Conservation (phyloP, 2,797 vertebrate genomes). For the Rhadinocentrus ornatus region DNA sequence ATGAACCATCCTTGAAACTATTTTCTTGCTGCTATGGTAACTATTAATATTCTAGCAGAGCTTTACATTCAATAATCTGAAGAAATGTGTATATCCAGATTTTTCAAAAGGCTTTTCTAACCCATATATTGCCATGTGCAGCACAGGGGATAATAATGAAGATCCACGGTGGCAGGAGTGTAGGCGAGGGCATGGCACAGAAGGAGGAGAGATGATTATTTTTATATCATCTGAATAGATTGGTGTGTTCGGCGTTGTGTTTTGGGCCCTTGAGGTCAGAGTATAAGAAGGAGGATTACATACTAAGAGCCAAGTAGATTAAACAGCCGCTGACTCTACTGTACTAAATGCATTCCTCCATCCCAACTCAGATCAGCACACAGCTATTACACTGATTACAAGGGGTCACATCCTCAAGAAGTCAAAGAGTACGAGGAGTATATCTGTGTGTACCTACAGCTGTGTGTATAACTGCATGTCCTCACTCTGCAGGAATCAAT, state of each 20-base stretch:
- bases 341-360: conserved; percentile 49
- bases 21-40: conserved; percentile 36
- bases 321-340: conserved; percentile 53
- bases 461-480: neutral
- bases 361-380: conserved; percentile 33
- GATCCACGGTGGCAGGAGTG: conserved; percentile 60
- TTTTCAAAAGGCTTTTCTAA: neutral
- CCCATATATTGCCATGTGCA: conserved; percentile 70
- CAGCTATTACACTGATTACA: conserved; percentile 41
- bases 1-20: conserved; percentile 51
- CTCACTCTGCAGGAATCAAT: conserved; percentile 48
- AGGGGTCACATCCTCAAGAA: conserved; percentile 34
- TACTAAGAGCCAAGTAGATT: conserved; percentile 67
- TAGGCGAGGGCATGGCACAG: conserved; percentile 50
- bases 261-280: conserved; percentile 68
- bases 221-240: conserved; percentile 71
- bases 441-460: conserved; percentile 1
- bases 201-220: conserved; percentile 67
- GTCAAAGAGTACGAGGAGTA: neutral
- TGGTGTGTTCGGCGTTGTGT: conserved; percentile 60
- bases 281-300: conserved; percentile 74
- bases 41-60: conserved; percentile 44
- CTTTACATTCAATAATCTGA: conserved; percentile 44
- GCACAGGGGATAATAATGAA: conserved; percentile 67
- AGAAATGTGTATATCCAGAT: conserved; percentile 29